Conservation (phyloP, 1,140 invertebrate species). For the Drosophila burlai region DNA sequence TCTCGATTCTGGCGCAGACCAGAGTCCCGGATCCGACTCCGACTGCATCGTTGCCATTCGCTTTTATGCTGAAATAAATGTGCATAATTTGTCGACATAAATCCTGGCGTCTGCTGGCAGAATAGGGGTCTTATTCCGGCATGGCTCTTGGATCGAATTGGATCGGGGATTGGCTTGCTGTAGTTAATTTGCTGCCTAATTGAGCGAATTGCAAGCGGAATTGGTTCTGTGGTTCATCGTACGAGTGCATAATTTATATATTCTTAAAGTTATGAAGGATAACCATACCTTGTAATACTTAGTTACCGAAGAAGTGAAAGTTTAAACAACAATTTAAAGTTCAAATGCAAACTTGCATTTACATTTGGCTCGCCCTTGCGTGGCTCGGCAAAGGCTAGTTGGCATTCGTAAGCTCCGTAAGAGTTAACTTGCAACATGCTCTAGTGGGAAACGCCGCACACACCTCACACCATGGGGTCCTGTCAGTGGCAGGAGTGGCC, state of each 20-base stretch:
- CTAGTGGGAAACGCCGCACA: constrained; percentile 10
- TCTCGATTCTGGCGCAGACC: constrained; percentile 2
- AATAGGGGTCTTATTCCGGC: constrained; percentile 19
- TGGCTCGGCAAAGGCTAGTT: constrained; percentile 25
- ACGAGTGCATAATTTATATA: not conserved
- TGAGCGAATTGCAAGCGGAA: constrained; percentile 22
- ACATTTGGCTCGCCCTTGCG: constrained; percentile 19
- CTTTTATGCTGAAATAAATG: constrained; percentile 65
- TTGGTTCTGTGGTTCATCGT: constrained; percentile 10
- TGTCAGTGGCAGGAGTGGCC: constrained; percentile 46
- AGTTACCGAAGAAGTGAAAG: not conserved
- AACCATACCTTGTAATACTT: not conserved
- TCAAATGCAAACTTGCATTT: constrained; percentile 21
- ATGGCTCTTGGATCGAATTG: constrained; percentile 13
- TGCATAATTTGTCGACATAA: constrained; percentile 74
- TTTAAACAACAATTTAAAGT: constrained; percentile 5
- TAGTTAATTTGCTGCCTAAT: constrained; percentile 69
- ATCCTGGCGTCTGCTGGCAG: constrained; percentile 39
- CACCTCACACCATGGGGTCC: constrained; percentile 15
- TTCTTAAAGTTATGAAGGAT: not conserved
- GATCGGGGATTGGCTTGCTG: constrained; percentile 10
- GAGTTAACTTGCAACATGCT: constrained; percentile 34
- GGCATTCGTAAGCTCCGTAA: constrained; percentile 14
- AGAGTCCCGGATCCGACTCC: constrained; percentile 4
- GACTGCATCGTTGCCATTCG: constrained; percentile 34